Percentiles rank a stretch among this genome's conserved stretches.
phyloP scores from a whole-genome alignment of 2,888 invertebrate genomes.

The Melanargia galathea region DNA sequence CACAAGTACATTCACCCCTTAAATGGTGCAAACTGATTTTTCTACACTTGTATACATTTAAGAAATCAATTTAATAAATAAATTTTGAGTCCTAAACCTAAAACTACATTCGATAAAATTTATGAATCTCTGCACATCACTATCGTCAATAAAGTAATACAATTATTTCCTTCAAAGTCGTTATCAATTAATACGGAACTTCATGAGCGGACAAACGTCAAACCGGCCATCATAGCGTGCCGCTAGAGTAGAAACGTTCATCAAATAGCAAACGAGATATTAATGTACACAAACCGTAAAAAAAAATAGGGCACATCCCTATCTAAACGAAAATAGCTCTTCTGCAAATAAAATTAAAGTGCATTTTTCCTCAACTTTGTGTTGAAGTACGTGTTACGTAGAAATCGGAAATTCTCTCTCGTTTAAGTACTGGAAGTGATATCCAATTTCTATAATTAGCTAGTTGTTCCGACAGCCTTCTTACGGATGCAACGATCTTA shows the following conservation, averaged over 20 bases:
- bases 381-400: conserved; percentile 21
- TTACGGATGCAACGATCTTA: conserved; percentile 16
- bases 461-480: conserved; percentile 24
- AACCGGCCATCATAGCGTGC: too few species aligned
- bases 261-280: conserved; percentile 9
- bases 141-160: too few species aligned
- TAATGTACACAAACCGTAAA: conserved; percentile 29
- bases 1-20: too few species aligned
- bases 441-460: conserved; percentile 34
- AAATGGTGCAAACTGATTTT: too few species aligned
- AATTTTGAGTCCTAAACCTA: too few species aligned
- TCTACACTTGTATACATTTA: too few species aligned
- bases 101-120: too few species aligned
- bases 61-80: too few species aligned
- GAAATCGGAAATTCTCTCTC: conserved; percentile 37
- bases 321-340: conserved; percentile 15
- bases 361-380: conserved; percentile 5
- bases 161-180: too few species aligned
- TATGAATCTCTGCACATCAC: too few species aligned
- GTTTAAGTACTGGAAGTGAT: conserved; percentile 37
- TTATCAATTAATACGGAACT: too few species aligned
- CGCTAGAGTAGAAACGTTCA: conserved; percentile 23
- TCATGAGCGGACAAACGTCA: too few species aligned
- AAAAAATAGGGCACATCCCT: conserved; percentile 6
- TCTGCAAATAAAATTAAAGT: not conserved